Evolutionary conservation across 2,113 vertebrate species (phyloP), one percentile per base, ranked within the genome.

Genomic region (Prionailurus bengalensis): DNA sequence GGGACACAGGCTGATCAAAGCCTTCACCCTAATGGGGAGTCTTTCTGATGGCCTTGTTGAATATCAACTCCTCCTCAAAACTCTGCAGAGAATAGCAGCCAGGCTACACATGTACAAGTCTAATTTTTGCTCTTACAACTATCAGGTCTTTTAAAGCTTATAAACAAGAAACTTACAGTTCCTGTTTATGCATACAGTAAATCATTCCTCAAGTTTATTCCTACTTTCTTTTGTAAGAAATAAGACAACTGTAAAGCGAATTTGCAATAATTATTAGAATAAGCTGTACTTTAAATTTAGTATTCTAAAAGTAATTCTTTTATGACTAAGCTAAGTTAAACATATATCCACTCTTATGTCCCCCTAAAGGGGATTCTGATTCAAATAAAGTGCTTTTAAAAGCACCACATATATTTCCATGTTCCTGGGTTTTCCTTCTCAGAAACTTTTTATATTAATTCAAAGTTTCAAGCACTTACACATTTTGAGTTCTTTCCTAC

Each of bases 401-500:
- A 87, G 19, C 58, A 13, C 11, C 90, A 19, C 23, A 84, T 48
- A 42, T 79, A 88, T 84, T 91, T 83, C 45, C 29, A 88, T 2
- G 14, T 85, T 94, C 66, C 78, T 76, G 39, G 29, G 51, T 95
- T 80, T 95, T 80, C 93, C n/a, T 71, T 82, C 58, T 36, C 51
- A 92, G 78, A 96, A 95, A 63, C 21, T 58, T 65, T 80, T 95
- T 55, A 70, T 96, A 78, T 89, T 95, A 91, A 95, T 80, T 96
- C 58, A 89, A 92, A 97, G 53, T 86, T 94, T 55, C 6, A 79
- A 82, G 80, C 51, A 95, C 71, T 96, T 29, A 70, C 17, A 85
- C 16, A 33, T 92, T 95, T 86, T 82, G 58, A 63, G 25, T 70
- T 89, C 61, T 78, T 61, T 97, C 86, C 79, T 94, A 31, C 29